Base-by-base conservation (phyloP, 2,797 vertebrate genomes). In the Apogon hyalosoma region DNA sequence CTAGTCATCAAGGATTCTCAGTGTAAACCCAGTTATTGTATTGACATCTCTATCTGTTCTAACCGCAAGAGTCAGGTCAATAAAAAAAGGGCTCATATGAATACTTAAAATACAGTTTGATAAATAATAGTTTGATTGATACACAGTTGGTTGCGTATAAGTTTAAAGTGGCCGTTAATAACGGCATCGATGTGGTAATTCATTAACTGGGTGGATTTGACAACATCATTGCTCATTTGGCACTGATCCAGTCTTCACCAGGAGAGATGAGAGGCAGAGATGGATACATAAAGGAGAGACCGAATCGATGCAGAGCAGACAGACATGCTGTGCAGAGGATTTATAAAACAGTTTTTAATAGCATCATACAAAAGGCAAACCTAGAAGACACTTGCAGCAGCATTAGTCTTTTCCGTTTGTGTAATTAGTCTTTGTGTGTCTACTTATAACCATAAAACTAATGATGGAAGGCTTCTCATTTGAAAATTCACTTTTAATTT, bases 121-220 rank as follows among this genome's bases (percentile, higher is more conserved):
- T 58, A 11, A 61, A 75, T 58, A 54, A 8, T 7, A 9, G 3
- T 53, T 31, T 70, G 73, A 77, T 16, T 77, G 55, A 79, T 64
- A 42, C 21, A 24, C 49, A 48, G 53, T 65, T 73, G 56, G 77
- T 55, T 40, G 14, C 11, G 51, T 54, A 53, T 40, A 66, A 28
- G 48, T 33, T 49, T 28, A 47, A 71, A 77, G 60, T 69, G 47
- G 48, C 31, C 61, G 50, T 77, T 76, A 73, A 85, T 53, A 66
- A 61, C 50, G 73, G 47, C 3, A 7, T 18, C 66, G 63, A 77
- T 63, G 63, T 76, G 58, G 69, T 80, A 77, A 75, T 80, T 73
- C 70, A 64, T 69, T 75, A 79, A 80, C 71, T 61, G 47, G 15
- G 28, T 12, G 61, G 36, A 67, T 78, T 60, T 75, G 66, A 76